Percentiles rank a stretch among this genome's conserved stretches.
Evolutionary conservation across 2,113 vertebrate species (phyloP).

Genomic region (Daboia siamensis): DNA sequence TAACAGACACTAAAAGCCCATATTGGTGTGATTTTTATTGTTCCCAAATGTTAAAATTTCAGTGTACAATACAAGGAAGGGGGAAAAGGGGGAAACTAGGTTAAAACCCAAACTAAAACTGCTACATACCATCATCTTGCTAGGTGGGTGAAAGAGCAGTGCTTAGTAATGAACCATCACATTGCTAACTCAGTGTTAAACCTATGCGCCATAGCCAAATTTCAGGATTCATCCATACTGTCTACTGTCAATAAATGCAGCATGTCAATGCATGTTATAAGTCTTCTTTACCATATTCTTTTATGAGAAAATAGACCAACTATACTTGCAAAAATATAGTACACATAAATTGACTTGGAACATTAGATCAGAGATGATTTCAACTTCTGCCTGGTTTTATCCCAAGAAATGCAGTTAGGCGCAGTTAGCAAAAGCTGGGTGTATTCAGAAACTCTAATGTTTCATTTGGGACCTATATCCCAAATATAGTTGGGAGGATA

Average conservation of each 20-base stretch:
- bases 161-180: constrained; percentile 5
- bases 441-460: neutral
- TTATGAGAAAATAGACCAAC: neutral
- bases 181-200: neutral
- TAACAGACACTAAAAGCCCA: constrained; percentile 17
- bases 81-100: accelerated
- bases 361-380: neutral
- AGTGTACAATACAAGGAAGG: neutral
- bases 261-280: neutral
- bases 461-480: neutral
- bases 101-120: neutral
- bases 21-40: neutral
- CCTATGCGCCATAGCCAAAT: neutral
- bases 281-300: neutral
- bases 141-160: neutral
- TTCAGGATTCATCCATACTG: neutral
- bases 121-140: neutral
- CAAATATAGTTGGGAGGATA: neutral
- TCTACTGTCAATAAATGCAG: constrained; percentile 3
- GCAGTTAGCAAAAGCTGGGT: neutral
- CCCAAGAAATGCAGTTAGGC: neutral
- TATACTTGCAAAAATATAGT: neutral
- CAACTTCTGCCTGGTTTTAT: neutral
- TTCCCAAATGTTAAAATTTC: constrained; percentile 6
- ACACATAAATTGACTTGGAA: neutral